Evolutionary conservation across 1,140 invertebrate species (phyloP), one percentile per base, ranked within the genome.

Genomic region (Drosophila tani): DNA sequence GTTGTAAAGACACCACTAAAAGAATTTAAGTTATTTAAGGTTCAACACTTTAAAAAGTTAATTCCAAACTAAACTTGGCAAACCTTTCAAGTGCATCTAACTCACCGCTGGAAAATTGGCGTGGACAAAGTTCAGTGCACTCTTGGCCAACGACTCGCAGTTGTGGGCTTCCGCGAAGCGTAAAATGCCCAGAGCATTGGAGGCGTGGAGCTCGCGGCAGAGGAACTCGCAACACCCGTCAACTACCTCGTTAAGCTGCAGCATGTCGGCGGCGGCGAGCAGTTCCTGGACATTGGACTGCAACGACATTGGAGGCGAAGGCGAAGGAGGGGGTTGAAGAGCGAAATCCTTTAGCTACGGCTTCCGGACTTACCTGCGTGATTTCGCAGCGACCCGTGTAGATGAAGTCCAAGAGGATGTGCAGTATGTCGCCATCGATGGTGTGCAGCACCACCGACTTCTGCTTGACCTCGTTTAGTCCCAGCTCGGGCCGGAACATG

Each of bases 81-180:
- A 51, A 24, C 45, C 46, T n/a, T 38, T 50, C 6, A 51, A 71
- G 38, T 58, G 24, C 43, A 40, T 45, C 17, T 43, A 46, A 64
- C 64, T 95, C 46, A 96, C 96, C 93, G 96, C 95, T 86, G 97
- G 96, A 94, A 99, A 99, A 94, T 99, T 96, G 81, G 96, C 95
- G 93, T 97, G 95, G 83, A 99, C 97, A 93, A 96, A 99, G 80
- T 95, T 95, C 93, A 97, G 94, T 78, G 98, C 96, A 93, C 96
- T 95, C 75, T 96, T 95, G 82, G 96, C 95, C 79, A 99, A 94
- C 81, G 97, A 95, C 83, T 94, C 94, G 92, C 97, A 97, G 92
- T 97, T 97, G 93, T 99, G 97, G 71, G 96, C 96, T 94, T 98
- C 97, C 68, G 98, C 97, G 95, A 99, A 99, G 93, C 97, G 97